Evolutionary conservation across 2,888 invertebrate species (phyloP), one percentile per base, ranked within the genome.

Genomic region (Pollenia griseotomentosa): DNA sequence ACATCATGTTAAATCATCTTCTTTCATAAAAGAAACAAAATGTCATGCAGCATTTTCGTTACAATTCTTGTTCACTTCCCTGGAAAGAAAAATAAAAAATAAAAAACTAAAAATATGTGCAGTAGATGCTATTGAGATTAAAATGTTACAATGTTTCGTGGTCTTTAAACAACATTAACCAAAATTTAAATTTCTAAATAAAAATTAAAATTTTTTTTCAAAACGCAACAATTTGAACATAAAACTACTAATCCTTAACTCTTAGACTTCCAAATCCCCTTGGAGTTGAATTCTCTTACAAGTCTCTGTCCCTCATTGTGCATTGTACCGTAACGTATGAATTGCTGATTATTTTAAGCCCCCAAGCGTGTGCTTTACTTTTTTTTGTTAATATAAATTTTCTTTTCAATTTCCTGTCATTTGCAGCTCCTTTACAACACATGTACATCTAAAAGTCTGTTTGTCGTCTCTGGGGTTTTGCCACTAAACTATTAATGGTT

Each of bases 401-500:
- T 19, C 33, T 59, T 40, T 59, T 33, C 14, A 59, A 33, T 33
- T 33, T 33, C 33, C 33, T 33, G 33, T 33, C 33, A 33, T 33
- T 33, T 33, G 33, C 33, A 33, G 33, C 33, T 33, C 33, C 33
- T 33, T 33, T 33, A 33, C 33, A 33, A 6, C 33, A 33, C 6
- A 33, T 33, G 33, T 0, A 33, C 33, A 33, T 33, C 33, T 33
- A 33, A 33, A 33, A 33, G 33, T 33, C 59, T 40, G 33, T 33
- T 33, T 40, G 63, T 44, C 63, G 23, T 14, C n/a, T 7, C 33
- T 33, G 6, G 33, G 14, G 9, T 68, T 4, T 68, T 68, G 48
- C 48, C 48, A 68, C 66, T 48, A 23, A 48, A 48, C 48, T 68
- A 68, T 68, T 68, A 51, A 68, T 68, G 66, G 46, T 33, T 68